Base-by-base conservation (phyloP, 2,113 vertebrate species). In the Todiramphus saurophagus region DNA sequence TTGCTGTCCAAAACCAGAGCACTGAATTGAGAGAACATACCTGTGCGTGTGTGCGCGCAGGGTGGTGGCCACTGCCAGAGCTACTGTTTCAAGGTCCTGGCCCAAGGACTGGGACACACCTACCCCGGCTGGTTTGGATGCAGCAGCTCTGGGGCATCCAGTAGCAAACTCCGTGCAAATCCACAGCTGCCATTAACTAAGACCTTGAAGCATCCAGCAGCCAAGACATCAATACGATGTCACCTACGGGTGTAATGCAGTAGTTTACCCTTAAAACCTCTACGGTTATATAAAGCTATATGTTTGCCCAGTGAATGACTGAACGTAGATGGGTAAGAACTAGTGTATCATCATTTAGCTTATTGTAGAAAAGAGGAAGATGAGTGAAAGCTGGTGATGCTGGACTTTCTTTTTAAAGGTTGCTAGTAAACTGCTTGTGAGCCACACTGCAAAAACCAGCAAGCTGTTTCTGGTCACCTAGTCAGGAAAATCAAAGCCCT, bases 41-140 rank as follows among this genome's bases (percentile, higher is more conserved):
- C 37, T 43, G 33, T 18, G 14, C 1, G 0, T 15, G 21, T 13
- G 25, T 23, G 33, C 5, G 63, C 2, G 2, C 0, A 1, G 59
- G 46, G 33, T 10, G 13, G 58, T 19, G 10, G 39, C 28, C 63
- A 31, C 33, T 24, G 76, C 48, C 68, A 77, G 35, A 64, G 67
- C 48, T 43, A 21, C 10, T 4, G 3, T 21, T 35, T 41, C 62
- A 44, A 41, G 60, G 73, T 11, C 51, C 78, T 60, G 87, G 37
- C n/a, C 20, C 0, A 3, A 62, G 60, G 28, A 31, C 60, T 56
- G 35, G 37, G 30, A 77, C 64, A 25, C 35, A 56, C 55, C 60
- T 50, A 48, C 37, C 7, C 30, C 3, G 46, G 11, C 37, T 56
- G 63, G 69, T 50, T 37, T 59, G 73, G 39, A 53, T 69, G 66